Conservation (phyloP, 2,797 vertebrate genomes). For the Tenualosa thibaudeaui region DNA sequence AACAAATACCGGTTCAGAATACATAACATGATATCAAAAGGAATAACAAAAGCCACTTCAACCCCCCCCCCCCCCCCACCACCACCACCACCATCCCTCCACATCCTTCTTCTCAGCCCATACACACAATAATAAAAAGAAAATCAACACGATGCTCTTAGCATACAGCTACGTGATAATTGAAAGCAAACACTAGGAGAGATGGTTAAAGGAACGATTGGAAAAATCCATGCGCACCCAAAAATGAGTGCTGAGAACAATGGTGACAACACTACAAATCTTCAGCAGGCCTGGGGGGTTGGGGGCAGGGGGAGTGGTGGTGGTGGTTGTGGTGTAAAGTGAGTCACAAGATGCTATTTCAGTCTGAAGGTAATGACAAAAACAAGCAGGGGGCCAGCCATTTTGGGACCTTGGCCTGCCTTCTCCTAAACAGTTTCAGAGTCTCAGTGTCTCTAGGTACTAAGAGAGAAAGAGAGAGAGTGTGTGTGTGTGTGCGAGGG, state of each 20-base stretch:
- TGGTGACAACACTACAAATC: slow-evolving; percentile 28
- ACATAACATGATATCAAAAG: slow-evolving; percentile 49
- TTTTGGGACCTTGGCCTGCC: slow-evolving; percentile 63
- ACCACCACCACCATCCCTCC: slow-evolving; percentile 45
- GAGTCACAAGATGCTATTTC: slow-evolving; percentile 35
- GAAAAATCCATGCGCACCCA: slow-evolving; percentile 72
- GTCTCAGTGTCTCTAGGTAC: slow-evolving; percentile 68
- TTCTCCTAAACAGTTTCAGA: slow-evolving; percentile 61
- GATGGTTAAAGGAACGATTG: slow-evolving; percentile 62
- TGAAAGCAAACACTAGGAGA: slow-evolving; percentile 88
- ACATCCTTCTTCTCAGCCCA: background rate
- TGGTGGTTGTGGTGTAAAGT: slow-evolving; percentile 9
- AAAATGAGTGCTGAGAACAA: slow-evolving; percentile 29
- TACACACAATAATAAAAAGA: slow-evolving; percentile 48
- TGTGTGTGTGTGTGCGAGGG: slow-evolving; percentile 43
- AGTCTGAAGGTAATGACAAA: slow-evolving; percentile 77
- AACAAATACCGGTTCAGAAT: slow-evolving; percentile 31
- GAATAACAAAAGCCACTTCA: slow-evolving; percentile 66
- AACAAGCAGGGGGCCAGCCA: slow-evolving; percentile 71
- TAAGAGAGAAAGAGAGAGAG: slow-evolving; percentile 58
- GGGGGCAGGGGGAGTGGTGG: background rate
- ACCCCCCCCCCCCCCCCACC: slow-evolving; percentile 43
- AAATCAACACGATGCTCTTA: slow-evolving; percentile 84
- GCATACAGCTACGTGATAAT: slow-evolving; percentile 88
- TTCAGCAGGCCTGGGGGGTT: slow-evolving; percentile 19